Percentiles rank a stretch among this genome's conserved stretches.
Conservation (phyloP, 1,140 invertebrate species). For the Pomacea maculata region DNA sequence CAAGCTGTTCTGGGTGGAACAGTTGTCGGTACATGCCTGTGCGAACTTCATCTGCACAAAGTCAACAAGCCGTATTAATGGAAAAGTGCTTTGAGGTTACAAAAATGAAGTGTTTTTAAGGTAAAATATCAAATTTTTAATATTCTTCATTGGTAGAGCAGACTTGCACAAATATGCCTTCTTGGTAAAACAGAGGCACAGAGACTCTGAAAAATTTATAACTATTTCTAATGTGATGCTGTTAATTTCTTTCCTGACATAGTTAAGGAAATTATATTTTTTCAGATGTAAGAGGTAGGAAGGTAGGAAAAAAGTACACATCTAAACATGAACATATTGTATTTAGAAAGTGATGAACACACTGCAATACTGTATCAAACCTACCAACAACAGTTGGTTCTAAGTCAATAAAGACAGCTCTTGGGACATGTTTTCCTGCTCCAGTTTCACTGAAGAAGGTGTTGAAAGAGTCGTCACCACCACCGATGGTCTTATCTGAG, state of each 20-base stretch:
- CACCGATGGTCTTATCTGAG: conserved; percentile 45
- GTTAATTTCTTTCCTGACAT: neutral
- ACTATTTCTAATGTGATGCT: neutral
- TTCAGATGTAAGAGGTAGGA: neutral
- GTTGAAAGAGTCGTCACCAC: conserved; percentile 83
- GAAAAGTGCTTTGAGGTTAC: no score
- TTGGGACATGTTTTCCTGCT: conserved; percentile 79
- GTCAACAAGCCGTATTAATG: no score
- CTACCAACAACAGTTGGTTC: conserved; percentile 65
- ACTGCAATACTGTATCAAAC: neutral
- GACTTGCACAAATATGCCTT: neutral
- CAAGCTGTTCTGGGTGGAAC: conserved; percentile 37
- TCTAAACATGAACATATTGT: neutral
- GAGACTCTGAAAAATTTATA: neutral
- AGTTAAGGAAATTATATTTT: neutral
- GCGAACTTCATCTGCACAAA: conserved; percentile 44
- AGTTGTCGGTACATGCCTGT: conserved; percentile 42
- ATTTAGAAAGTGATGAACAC: neutral
- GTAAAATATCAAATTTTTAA: neutral
- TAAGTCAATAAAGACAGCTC: conserved; percentile 65
- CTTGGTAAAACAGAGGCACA: neutral
- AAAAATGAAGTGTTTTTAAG: no score
- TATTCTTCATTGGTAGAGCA: neutral
- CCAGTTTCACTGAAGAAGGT: conserved; percentile 92
- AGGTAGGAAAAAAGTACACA: neutral